phyloP scores from a whole-genome alignment of 2,797 vertebrate species.

The Pangasius krempfi region DNA sequence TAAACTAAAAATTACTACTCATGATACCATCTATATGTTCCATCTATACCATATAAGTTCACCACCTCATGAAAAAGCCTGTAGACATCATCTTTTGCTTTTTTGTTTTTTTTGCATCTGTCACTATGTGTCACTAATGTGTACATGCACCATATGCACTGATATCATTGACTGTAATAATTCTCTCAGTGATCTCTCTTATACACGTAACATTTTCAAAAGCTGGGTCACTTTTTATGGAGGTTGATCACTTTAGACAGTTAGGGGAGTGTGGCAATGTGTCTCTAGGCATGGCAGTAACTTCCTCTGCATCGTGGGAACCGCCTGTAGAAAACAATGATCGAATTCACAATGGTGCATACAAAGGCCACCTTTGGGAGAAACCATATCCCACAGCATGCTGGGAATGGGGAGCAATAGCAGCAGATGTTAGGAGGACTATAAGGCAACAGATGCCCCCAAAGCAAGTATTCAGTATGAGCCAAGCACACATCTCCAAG shows the following conservation, averaged over 20 bases:
- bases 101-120: neutral
- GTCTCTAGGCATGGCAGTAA: slow-evolving; percentile 70
- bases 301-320: slow-evolving; percentile 89
- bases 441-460: slow-evolving; percentile 85
- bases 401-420: slow-evolving; percentile 90
- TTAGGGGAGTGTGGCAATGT: slow-evolving; percentile 68
- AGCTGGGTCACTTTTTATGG: slow-evolving; percentile 2
- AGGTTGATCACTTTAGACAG: slow-evolving; percentile 56
- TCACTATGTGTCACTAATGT: neutral
- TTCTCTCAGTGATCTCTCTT: neutral
- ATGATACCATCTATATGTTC: neutral
- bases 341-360: slow-evolving; percentile 87
- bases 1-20: neutral
- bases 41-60: neutral
- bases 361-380: slow-evolving; percentile 93
- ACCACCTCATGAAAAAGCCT: neutral
- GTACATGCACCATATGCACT: neutral
- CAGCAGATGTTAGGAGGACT: slow-evolving; percentile 93
- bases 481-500: slow-evolving; percentile 71
- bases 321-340: slow-evolving; percentile 86
- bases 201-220: neutral
- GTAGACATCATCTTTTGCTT: neutral
- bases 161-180: neutral
- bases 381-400: slow-evolving; percentile 86
- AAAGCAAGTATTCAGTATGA: slow-evolving; percentile 77